Evolutionary conservation across 2,888 invertebrate genomes (phyloP).

Genomic region (Exocentrus adspersus): DNA sequence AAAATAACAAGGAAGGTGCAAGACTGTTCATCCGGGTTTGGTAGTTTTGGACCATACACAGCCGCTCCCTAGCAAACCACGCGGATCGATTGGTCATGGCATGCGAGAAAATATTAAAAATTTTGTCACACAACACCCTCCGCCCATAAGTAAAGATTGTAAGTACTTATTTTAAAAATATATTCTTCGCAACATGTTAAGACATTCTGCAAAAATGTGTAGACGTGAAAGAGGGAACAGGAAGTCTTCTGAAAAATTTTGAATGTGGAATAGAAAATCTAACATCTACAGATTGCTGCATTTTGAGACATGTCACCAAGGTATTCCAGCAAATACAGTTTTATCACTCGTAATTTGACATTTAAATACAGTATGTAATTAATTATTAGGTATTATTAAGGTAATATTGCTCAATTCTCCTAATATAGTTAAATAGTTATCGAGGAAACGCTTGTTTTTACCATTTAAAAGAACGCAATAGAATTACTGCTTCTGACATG

Average conservation of each 20-base stretch:
- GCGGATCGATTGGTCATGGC: conserved; percentile 14
- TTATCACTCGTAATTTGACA: conserved; percentile 64
- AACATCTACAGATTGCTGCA: conserved; percentile 32
- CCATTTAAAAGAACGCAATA: conserved; percentile 42
- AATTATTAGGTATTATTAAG: conserved; percentile 52
- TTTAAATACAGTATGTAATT: conserved; percentile 59
- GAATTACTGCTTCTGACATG: conserved; percentile 12
- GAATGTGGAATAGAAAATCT: conserved; percentile 25
- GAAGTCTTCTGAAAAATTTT: conserved; percentile 17
- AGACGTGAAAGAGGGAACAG: conserved; percentile 21
- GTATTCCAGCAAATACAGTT: conserved; percentile 46
- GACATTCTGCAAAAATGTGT: conserved; percentile 27
- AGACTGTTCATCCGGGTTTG: background rate
- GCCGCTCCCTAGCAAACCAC: background rate
- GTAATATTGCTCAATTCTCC: conserved; percentile 61
- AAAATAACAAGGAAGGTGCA: background rate
- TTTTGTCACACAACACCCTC: conserved; percentile 26
- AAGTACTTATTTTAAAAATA: conserved; percentile 31
- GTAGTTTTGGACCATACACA: background rate
- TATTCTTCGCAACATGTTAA: conserved; percentile 31
- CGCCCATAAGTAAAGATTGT: conserved; percentile 33
- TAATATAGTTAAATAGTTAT: conserved; percentile 32
- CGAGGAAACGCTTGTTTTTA: conserved; percentile 39
- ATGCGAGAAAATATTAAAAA: conserved; percentile 49
- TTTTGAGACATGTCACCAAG: conserved; percentile 34